These are phyloP conservation scores for Candoia aspera DNA, from an alignment of 2,113 vertebrate species.

Conservation along the genomic window DNA sequence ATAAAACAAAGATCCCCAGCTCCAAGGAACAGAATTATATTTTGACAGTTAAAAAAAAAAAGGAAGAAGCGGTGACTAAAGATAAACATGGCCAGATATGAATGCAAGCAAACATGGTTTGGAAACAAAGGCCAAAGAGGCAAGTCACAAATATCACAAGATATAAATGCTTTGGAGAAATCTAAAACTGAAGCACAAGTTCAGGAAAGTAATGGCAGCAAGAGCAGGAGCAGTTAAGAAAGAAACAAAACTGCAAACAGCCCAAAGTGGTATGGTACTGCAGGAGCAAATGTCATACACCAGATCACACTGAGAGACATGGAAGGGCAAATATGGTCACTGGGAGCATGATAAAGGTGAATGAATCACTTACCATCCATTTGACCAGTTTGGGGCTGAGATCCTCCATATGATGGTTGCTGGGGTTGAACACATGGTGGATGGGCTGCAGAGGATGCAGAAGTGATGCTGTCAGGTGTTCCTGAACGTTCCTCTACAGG, in stretches of 20 bases:
- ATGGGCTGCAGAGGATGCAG: slow-evolving; percentile 89
- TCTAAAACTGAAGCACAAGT: not conserved
- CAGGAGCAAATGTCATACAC: not conserved
- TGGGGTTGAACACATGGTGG: slow-evolving; percentile 85
- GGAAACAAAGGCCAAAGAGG: not conserved
- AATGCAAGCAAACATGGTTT: not conserved
- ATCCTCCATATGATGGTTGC: slow-evolving; percentile 82
- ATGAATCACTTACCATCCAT: slow-evolving; percentile 84
- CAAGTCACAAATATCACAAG: not conserved
- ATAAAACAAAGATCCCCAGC: not conserved
- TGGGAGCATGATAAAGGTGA: accelerated
- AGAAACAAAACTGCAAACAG: not conserved
- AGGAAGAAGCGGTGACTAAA: not conserved
- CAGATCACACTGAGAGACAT: not conserved
- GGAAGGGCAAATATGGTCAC: not conserved
- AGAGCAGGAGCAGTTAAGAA: not conserved
- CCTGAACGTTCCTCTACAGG: slow-evolving; percentile 90
- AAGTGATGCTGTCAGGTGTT: slow-evolving; percentile 95
- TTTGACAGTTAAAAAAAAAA: not conserved
- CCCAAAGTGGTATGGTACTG: not conserved
- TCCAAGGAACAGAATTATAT: not conserved
- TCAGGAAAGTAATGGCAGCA: not conserved
- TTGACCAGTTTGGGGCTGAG: slow-evolving; percentile 84
- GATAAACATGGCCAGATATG: not conserved
- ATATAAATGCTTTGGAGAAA: not conserved